Evolutionary conservation across 2,113 vertebrate genomes (phyloP).

Genomic region (Hystrix brachyura): DNA sequence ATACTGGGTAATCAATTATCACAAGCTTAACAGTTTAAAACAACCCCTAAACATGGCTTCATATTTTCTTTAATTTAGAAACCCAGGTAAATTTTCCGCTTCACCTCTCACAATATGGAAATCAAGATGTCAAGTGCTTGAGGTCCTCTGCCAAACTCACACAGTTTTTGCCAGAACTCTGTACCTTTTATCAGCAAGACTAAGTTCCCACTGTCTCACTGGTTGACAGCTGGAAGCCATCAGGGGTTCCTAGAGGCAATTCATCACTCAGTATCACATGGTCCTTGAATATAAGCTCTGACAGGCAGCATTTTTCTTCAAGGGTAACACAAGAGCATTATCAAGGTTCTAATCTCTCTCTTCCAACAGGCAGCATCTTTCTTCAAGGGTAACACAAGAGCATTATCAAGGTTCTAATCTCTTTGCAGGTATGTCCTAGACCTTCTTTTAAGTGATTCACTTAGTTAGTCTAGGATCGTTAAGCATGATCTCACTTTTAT

Average conservation of each 20-base stretch:
- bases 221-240: neutral
- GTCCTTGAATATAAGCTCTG: neutral
- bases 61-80: neutral
- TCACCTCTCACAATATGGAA: neutral
- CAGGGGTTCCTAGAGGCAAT: neutral
- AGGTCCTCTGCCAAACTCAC: neutral
- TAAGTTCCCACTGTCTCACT: neutral
- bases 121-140: neutral
- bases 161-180: neutral
- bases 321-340: neutral
- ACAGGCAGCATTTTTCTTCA: neutral
- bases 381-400: neutral
- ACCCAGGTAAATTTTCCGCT: neutral
- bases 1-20: neutral
- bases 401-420: neutral
- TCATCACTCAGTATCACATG: accelerated
- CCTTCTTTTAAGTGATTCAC: neutral
- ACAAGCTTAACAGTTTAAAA: neutral
- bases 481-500: no score
- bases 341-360: neutral
- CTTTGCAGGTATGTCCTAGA: neutral
- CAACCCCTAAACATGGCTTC: neutral
- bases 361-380: neutral
- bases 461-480: neutral
- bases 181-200: neutral